Conservation (phyloP, 2,113 vertebrate genomes). For the Bubo blakistoni region DNA sequence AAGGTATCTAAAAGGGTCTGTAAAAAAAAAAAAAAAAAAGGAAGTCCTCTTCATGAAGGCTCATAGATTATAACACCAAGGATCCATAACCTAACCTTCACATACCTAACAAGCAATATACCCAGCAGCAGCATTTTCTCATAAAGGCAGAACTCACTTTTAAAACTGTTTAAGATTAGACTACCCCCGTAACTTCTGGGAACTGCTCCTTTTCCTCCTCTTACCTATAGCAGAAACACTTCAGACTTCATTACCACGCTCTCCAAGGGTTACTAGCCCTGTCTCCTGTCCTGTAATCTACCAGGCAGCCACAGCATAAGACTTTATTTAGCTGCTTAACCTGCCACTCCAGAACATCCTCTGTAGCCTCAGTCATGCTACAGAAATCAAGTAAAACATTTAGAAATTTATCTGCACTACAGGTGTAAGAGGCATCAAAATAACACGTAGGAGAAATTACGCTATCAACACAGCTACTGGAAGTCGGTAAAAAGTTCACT, state of each 20-base stretch:
- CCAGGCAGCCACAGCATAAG: not conserved
- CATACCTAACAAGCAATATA: not conserved
- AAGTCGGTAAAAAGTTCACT: not conserved
- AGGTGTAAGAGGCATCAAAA: not conserved
- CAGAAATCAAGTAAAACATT: not conserved
- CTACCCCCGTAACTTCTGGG: not conserved
- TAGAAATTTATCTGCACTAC: not conserved
- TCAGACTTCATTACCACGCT: not conserved
- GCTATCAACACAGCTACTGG: not conserved
- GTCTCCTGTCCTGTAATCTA: not conserved
- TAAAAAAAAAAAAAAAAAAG: not conserved
- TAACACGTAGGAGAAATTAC: not conserved
- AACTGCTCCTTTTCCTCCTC: not conserved
- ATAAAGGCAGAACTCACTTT: not conserved
- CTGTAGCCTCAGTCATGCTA: not conserved
- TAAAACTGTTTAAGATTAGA: not conserved
- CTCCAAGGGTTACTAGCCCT: not conserved
- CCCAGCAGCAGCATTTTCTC: not conserved
- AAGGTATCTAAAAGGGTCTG: not conserved
- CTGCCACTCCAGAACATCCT: not conserved
- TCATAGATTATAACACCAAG: not conserved
- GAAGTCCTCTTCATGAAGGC: not conserved
- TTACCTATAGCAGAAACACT: not conserved
- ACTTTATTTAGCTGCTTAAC: constrained; percentile 13
- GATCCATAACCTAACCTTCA: not conserved